phyloP scores from a whole-genome alignment of 1,140 invertebrate genomes.

The Drosophila sproati region DNA sequence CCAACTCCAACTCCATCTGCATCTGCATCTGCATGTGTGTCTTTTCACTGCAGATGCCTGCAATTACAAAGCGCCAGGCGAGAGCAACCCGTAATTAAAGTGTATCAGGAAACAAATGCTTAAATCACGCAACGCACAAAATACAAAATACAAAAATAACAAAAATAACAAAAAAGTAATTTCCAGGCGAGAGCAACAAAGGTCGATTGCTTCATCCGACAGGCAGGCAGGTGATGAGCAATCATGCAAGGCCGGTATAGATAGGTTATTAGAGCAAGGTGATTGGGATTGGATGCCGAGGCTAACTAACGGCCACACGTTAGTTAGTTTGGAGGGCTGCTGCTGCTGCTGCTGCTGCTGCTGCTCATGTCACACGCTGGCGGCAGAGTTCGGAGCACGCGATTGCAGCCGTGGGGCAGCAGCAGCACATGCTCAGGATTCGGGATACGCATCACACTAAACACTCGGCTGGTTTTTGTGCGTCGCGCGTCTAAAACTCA shows the following conservation, averaged over 20 bases:
- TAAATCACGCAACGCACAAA: constrained; percentile 77
- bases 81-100: constrained; percentile 66
- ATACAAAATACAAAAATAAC: constrained; percentile 5
- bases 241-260: constrained; percentile 67
- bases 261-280: constrained; percentile 69
- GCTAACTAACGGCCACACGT: constrained; percentile 24
- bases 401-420: constrained; percentile 57
- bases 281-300: constrained; percentile 21
- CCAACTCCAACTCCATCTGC: background rate
- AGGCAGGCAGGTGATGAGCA: constrained; percentile 74
- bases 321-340: background rate
- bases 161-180: constrained; percentile 26
- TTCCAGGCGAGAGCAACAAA: constrained; percentile 30
- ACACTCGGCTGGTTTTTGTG: constrained; percentile 4
- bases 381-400: constrained; percentile 58
- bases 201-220: constrained; percentile 81
- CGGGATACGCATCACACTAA: constrained; percentile 28
- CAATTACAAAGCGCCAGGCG: constrained; percentile 38
- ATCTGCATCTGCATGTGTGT: background rate
- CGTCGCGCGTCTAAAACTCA: constrained; percentile 59
- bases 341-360: background rate
- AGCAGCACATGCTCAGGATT: constrained; percentile 64
- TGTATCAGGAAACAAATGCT: constrained; percentile 83
- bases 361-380: constrained; percentile 34
- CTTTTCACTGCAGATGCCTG: constrained; percentile 7